Evolutionary conservation across 2,888 invertebrate species (phyloP), one percentile per base, ranked within the genome.

Genomic region (Plagiodera versicolora): DNA sequence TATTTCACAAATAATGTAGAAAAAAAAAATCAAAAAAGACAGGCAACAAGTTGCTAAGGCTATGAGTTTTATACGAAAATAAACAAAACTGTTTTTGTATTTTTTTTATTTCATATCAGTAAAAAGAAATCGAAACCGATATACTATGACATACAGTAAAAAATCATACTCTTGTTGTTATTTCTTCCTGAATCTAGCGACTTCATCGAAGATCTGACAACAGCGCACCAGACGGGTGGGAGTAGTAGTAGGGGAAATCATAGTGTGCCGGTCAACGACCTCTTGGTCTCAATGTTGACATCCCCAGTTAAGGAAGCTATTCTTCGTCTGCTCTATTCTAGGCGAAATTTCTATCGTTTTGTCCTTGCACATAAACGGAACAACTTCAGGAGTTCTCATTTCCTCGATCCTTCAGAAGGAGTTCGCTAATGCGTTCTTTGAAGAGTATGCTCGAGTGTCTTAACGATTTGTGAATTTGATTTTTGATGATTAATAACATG

Each of bases 251-350:
- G 76, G 76, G 74, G 74, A 75, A 70, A 72, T 71, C 69, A 73
- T 73, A 77, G 74, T 76, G 74, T 77, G 77, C 70, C 77, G 78
- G 77, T 65, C 78, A 67, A 75, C 75, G 78, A 78, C 76, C 78
- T 70, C 73, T 66, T 75, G 78, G 71, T 76, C 76, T 70, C 76
- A 75, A 77, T 77, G 78, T 77, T 78, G 78, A 77, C 76, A 75
- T 77, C 75, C 74, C 75, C n/a, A 72, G 72, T 74, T 72, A 70
- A 67, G 67, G 66, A 46, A 60, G 55, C 61, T 52, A 32, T 60
- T 66, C 53, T 53, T 44, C 24, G 53, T 44, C 53, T 53, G 44
- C 19, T 17, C 10, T 39, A 4, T 14, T 39, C 52, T 20, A 10
- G 14, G 53, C 53, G 53, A 53, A 53, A 53, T 53, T 28, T 44